Evolutionary conservation across 2,888 invertebrate species (phyloP).

Genomic region (Lasius platythorax): DNA sequence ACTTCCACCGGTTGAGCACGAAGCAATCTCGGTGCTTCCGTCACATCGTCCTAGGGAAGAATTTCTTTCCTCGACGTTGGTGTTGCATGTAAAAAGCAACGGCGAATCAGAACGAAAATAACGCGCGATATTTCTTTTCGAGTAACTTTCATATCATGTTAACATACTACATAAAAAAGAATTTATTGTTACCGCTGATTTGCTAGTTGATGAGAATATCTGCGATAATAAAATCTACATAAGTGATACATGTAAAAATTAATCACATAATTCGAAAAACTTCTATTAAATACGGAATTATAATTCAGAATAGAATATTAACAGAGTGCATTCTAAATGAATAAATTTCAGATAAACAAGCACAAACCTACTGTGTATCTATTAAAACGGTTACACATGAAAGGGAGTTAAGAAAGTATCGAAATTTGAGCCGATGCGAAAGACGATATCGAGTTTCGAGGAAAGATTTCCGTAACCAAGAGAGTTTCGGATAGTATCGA

Average conservation of each 20-base stretch:
- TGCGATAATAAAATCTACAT: not conserved
- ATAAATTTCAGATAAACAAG: not conserved
- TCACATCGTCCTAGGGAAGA: conserved; percentile 60
- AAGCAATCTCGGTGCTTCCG: conserved; percentile 73
- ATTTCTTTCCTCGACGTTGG: conserved; percentile 43
- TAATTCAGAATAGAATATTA: not conserved
- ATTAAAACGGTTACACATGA: not conserved
- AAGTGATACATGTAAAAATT: not conserved
- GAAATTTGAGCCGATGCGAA: conserved; percentile 30
- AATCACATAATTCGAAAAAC: not conserved
- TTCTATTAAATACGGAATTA: not conserved
- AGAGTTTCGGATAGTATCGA: conserved; percentile 58
- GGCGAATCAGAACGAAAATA: conserved; percentile 42
- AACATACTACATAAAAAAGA: not conserved
- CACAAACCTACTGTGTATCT: not conserved
- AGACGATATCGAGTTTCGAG: conserved; percentile 54
- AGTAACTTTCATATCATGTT: conserved; percentile 1
- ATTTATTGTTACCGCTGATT: not conserved
- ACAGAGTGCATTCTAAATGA: not conserved
- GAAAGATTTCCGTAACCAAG: conserved; percentile 47
- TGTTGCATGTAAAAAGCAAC: conserved; percentile 41
- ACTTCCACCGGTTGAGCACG: conserved; percentile 61
- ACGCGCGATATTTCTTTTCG: conserved; percentile 22
- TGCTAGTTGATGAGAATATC: not conserved
- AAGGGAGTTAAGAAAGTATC: conserved; percentile 19